Evolutionary conservation across 2,113 vertebrate genomes (phyloP), one percentile per base, ranked within the genome.

Genomic region (Phoenicopterus ruber): DNA sequence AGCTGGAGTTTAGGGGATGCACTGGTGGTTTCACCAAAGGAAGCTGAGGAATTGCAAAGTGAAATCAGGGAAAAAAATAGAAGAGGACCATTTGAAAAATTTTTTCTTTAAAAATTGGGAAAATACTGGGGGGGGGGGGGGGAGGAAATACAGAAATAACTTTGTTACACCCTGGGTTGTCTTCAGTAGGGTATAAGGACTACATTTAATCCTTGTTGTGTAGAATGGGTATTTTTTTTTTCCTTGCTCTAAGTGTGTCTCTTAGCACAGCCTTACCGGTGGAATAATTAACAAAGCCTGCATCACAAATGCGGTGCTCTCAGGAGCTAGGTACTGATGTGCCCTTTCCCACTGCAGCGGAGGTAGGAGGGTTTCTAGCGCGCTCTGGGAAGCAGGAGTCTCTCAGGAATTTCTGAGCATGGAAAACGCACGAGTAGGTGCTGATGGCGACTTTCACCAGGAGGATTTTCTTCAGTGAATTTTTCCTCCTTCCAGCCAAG

Each of bases 401-500:
- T 93, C 88, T 69, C 73, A 85, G 86, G 82, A 82, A 77, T 94
- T 88, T 77, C 73, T 47, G 28, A 78, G 67, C 73, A 57, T 31
- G 83, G 74, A 70, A 90, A 58, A 58, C 22, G 79, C 84, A 88
- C 2, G 3, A 92, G 28, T 58, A 88, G 79, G 78, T 88, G 81
- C 84, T 94, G 59, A 26, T 77, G 86, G 49, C 0, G 0, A 63
- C 92, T 86, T 92, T 93, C 52, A 90, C 49, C 36, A 82, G 46
- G 22, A 94, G 58, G 61, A 93, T 93, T 86, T 94, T 94, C 42
- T 87, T 69, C 40, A n/a, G 38, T 74, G 69, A 93, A 49, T 88
- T 94, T 67, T 94, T 36, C 55, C 73, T 83, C 62, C 59, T 93
- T 85, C 59, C 66, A 94, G 84, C 65, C 97, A 95, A 91, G 95